These are phyloP conservation scores for Toxostoma redivivum DNA, from an alignment of 2,113 vertebrate genomes.

Conservation along the genomic window DNA sequence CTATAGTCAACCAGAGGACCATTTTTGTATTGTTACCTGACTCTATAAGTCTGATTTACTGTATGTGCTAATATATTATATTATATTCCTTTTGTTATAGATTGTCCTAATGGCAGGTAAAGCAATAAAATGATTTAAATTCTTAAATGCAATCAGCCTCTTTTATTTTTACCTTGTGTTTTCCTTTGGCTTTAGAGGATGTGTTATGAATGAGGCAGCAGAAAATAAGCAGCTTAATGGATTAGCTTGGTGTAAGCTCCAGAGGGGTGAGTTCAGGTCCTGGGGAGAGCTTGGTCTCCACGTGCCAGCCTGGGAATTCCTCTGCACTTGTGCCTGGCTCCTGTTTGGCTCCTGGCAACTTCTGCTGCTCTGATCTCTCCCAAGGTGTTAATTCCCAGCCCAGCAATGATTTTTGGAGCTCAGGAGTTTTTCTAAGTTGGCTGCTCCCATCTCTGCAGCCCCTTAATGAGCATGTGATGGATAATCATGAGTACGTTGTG, in stretches of 20 bases:
- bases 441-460: background rate
- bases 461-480: rapidly evolving
- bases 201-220: background rate
- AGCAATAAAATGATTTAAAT: conserved; percentile 95
- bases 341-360: background rate
- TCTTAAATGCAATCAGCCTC: conserved; percentile 73
- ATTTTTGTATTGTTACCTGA: conserved; percentile 89
- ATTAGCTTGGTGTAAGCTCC: background rate
- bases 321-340: background rate
- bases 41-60: conserved; percentile 87
- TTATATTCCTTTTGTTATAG: conserved; percentile 94
- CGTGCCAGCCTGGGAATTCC: background rate
- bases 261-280: background rate
- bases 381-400: background rate
- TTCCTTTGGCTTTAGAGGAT: background rate
- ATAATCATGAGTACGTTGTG: background rate
- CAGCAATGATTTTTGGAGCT: background rate
- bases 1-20: conserved; percentile 86
- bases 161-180: background rate
- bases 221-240: background rate
- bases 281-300: background rate
- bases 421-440: background rate
- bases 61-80: conserved; percentile 85
- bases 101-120: conserved; percentile 95
- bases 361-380: background rate